phyloP scores from a whole-genome alignment of 1,140 invertebrate species.

The Micrasema longulum region DNA sequence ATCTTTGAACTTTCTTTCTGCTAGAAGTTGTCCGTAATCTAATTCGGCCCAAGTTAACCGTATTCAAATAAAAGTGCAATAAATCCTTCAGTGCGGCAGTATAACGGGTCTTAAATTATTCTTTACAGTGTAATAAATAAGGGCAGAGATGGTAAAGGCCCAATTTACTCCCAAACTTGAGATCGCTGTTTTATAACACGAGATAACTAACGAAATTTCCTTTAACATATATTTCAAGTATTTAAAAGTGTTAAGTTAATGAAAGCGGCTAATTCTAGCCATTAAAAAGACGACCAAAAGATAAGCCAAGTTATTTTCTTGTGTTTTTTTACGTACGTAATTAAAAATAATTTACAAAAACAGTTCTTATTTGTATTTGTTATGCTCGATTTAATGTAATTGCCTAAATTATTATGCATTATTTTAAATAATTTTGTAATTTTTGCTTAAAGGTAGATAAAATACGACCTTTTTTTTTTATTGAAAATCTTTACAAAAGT shows the following conservation, averaged over 20 bases:
- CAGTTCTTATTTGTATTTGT: too few relatives aligned
- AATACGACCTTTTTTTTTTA: too few relatives aligned
- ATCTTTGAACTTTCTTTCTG: constrained; percentile 17
- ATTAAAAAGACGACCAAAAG: too few relatives aligned
- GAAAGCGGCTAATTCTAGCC: too few relatives aligned
- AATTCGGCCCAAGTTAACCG: constrained; percentile 12
- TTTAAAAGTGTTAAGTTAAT: neutral
- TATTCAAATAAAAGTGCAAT: constrained; percentile 37
- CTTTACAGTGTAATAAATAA: constrained; percentile 46
- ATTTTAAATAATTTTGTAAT: too few relatives aligned
- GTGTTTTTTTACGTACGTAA: too few relatives aligned
- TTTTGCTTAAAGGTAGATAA: too few relatives aligned
- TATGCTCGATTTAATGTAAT: too few relatives aligned
- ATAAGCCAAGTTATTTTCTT: too few relatives aligned
- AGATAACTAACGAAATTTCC: constrained; percentile 14
- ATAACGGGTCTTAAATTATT: constrained; percentile 38
- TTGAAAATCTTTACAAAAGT: too few relatives aligned
- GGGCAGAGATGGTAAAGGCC: constrained; percentile 18
- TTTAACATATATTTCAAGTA: constrained; percentile 10
- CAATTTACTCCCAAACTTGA: constrained; percentile 33
- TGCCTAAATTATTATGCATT: too few relatives aligned
- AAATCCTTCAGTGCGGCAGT: constrained; percentile 37
- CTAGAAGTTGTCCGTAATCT: constrained; percentile 29
- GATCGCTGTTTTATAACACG: constrained; percentile 20
- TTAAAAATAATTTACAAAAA: too few relatives aligned